Conservation (phyloP, 2,888 invertebrate genomes). For the Netelia virgata region DNA sequence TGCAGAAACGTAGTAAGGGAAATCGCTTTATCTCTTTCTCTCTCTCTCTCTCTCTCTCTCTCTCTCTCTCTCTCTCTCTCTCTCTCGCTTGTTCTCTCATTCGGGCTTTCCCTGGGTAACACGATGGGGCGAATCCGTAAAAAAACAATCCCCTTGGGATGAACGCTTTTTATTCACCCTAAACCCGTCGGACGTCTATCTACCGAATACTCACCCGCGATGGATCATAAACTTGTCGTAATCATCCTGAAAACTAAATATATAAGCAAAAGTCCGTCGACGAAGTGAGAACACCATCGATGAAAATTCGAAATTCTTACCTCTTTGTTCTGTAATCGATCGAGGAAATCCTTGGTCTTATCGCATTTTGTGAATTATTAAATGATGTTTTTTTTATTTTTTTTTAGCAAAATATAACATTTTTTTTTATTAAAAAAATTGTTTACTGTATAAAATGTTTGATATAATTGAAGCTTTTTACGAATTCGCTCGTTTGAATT, state of each 20-base stretch:
- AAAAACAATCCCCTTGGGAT: not conserved
- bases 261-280: not conserved
- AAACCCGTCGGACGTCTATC: slow-evolving; percentile 15
- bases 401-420: no score
- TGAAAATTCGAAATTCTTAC: no score
- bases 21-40: not conserved
- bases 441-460: no score
- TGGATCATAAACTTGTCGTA: not conserved
- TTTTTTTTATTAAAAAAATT: no score
- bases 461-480: no score
- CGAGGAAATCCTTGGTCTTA: no score
- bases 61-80: not conserved
- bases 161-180: not conserved
- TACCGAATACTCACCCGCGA: not conserved
- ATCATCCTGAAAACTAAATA: not conserved
- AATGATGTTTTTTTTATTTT: no score
- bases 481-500: no score
- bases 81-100: not conserved
- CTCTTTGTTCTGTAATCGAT: no score
- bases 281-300: no score
- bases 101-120: not conserved
- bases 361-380: no score
- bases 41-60: not conserved
- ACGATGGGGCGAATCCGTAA: not conserved
- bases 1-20: slow-evolving; percentile 11